A percentile compares a stretch with the other conserved stretches of the same genome.
These are phyloP conservation scores for Lasioglossum vierecki DNA, from an alignment of 2,888 invertebrate genomes.

Conservation along the genomic window DNA sequence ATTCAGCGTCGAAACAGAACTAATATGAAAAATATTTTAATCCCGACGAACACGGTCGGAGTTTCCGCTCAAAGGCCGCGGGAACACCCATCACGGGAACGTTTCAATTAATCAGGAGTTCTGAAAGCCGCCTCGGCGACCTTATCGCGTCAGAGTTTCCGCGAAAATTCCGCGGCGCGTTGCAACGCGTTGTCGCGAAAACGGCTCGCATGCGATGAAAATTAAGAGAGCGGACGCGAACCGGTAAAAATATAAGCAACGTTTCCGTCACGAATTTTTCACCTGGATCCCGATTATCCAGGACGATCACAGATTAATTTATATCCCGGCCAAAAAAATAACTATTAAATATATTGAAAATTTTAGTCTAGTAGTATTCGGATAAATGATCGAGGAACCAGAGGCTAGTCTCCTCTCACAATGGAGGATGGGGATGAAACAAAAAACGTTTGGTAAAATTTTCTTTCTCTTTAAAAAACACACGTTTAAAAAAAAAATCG, in stretches of 20 bases:
- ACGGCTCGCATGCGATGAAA: neutral
- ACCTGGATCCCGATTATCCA: neutral
- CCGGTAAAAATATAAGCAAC: neutral
- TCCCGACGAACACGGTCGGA: neutral
- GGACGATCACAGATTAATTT: neutral
- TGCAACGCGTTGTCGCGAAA: neutral
- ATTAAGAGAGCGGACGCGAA: neutral
- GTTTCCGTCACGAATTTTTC: neutral
- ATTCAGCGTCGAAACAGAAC: neutral
- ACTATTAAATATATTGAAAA: too few species aligned
- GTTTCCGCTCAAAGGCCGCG: neutral
- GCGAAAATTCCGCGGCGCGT: neutral
- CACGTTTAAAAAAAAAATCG: too few species aligned
- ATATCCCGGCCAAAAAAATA: too few species aligned
- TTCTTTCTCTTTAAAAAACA: too few species aligned
- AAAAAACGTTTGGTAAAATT: too few species aligned
- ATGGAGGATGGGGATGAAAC: too few species aligned
- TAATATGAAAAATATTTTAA: slow-evolving; percentile 28
- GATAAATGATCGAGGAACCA: too few species aligned
- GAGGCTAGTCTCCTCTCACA: too few species aligned
- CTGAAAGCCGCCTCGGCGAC: slow-evolving; percentile 10
- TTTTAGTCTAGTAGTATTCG: neutral
- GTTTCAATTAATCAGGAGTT: slow-evolving; percentile 46
- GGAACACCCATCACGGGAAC: neutral
- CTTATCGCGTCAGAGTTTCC: neutral